Evolutionary conservation across 2,888 invertebrate genomes (phyloP).

Genomic region (Drosophila peninsularis): DNA sequence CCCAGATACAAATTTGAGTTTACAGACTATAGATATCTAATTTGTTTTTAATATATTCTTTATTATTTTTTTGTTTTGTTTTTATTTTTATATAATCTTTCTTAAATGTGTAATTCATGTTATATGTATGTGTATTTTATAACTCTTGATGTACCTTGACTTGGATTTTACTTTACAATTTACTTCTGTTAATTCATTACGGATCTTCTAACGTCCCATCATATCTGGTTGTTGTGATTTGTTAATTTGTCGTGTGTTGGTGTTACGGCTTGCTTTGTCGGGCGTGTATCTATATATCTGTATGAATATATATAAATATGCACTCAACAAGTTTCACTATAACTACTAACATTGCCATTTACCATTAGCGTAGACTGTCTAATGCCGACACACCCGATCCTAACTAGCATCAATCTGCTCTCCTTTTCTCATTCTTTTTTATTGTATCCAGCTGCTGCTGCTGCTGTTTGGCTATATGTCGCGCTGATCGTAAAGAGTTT

Average conservation of each 20-base stretch:
- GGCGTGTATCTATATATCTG: slow-evolving; percentile 44
- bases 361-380: slow-evolving; percentile 54
- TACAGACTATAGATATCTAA: too few relatives aligned
- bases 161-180: slow-evolving; percentile 54
- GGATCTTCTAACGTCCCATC: slow-evolving; percentile 44
- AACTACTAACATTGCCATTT: slow-evolving; percentile 67
- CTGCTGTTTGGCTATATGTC: slow-evolving; percentile 16
- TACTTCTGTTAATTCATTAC: slow-evolving; percentile 41
- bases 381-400: slow-evolving; percentile 51
- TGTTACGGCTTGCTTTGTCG: slow-evolving; percentile 25
- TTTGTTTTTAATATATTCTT: slow-evolving; percentile 73
- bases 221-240: slow-evolving; percentile 26
- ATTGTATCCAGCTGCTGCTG: slow-evolving; percentile 44
- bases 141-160: slow-evolving; percentile 63
- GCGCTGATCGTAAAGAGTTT: slow-evolving; percentile 47
- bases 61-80: slow-evolving; percentile 60
- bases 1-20: not conserved
- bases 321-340: slow-evolving; percentile 77
- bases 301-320: slow-evolving; percentile 38
- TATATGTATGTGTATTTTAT: slow-evolving; percentile 62
- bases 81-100: slow-evolving; percentile 74
- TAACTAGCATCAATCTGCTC: slow-evolving; percentile 60
- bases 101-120: slow-evolving; percentile 78
- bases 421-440: slow-evolving; percentile 25
- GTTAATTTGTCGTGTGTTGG: slow-evolving; percentile 5